Percentiles rank a stretch among this genome's conserved stretches.
Conservation (phyloP, 53 echinoderm and acorn worm genomes). For the Holothuria leucospilota region DNA sequence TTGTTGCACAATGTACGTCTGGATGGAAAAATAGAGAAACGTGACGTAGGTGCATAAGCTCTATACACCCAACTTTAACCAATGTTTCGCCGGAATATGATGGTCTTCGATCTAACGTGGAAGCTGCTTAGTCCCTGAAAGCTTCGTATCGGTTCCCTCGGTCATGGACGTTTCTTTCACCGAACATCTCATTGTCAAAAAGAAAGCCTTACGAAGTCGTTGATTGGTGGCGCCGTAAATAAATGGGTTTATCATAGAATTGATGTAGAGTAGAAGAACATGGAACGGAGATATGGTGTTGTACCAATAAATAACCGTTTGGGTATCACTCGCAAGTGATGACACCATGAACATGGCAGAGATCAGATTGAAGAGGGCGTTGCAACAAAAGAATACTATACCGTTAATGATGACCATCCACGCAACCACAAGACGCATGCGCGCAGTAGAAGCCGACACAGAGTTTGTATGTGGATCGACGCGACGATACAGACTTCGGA, state of each 20-base stretch:
- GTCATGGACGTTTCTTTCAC: not conserved
- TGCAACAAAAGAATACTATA: conserved; percentile 69
- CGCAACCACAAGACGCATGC: conserved; percentile 79
- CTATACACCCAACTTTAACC: too few relatives aligned
- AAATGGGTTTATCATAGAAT: conserved; percentile 76
- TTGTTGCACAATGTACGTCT: too few relatives aligned
- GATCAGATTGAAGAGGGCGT: conserved; percentile 71
- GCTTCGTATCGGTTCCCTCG: too few relatives aligned
- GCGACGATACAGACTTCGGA: conserved; percentile 51
- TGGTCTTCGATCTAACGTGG: too few relatives aligned
- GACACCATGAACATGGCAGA: conserved; percentile 59
- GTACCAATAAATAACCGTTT: conserved; percentile 20
- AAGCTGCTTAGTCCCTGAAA: too few relatives aligned
- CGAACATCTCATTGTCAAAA: conserved; percentile 59
- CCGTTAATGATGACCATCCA: conserved; percentile 85
- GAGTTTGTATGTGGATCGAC: conserved; percentile 44
- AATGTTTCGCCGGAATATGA: too few relatives aligned
- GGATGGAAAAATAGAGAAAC: too few relatives aligned
- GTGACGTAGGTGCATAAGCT: too few relatives aligned
- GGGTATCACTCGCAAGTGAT: conserved; percentile 58
- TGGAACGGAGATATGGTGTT: conserved; percentile 62
- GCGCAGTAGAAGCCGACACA: conserved; percentile 47
- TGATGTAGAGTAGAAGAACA: conserved; percentile 75
- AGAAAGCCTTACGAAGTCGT: conserved; percentile 69
- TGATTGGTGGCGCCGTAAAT: conserved; percentile 72